A percentile compares a stretch with the other conserved stretches of the same genome.
phyloP scores from a whole-genome alignment of 2,888 invertebrate genomes.

The Tenthredo notha region DNA sequence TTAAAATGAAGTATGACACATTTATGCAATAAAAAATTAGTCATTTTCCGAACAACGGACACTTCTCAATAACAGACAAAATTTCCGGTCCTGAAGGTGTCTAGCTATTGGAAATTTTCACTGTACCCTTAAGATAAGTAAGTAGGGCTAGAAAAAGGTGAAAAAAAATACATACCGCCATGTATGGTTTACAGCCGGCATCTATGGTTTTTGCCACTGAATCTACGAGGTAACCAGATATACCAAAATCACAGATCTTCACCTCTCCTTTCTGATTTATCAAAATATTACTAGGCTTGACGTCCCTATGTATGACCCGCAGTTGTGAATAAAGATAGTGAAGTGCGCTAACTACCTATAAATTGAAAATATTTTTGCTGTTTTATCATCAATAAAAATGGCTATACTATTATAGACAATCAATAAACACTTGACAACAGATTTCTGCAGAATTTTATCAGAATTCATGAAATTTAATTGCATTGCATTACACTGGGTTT shows the following conservation, averaged over 20 bases:
- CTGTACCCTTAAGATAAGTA: constrained; percentile 10
- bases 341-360: constrained; percentile 91
- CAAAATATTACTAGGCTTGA: constrained; percentile 98
- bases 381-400: not conserved
- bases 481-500: not conserved
- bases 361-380: constrained; percentile 44
- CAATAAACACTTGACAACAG: not conserved
- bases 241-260: constrained; percentile 99
- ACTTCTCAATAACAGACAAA: no score
- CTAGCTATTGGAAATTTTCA: no score
- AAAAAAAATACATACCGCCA: constrained; percentile 87
- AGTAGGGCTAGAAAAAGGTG: constrained; percentile 19
- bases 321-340: constrained; percentile 95
- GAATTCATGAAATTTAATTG: not conserved
- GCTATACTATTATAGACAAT: not conserved
- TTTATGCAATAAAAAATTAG: no score
- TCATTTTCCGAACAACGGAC: no score
- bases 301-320: constrained; percentile 96
- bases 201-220: constrained; percentile 98
- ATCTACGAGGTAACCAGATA: constrained; percentile 98
- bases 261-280: constrained; percentile 96
- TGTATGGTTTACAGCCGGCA: constrained; percentile 99
- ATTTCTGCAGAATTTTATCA: not conserved
- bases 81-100: no score
- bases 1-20: no score